Percentiles rank a stretch among this genome's conserved stretches.
Evolutionary conservation across 2,888 invertebrate genomes (phyloP).

Genomic region (Eremobia ochroleuca): DNA sequence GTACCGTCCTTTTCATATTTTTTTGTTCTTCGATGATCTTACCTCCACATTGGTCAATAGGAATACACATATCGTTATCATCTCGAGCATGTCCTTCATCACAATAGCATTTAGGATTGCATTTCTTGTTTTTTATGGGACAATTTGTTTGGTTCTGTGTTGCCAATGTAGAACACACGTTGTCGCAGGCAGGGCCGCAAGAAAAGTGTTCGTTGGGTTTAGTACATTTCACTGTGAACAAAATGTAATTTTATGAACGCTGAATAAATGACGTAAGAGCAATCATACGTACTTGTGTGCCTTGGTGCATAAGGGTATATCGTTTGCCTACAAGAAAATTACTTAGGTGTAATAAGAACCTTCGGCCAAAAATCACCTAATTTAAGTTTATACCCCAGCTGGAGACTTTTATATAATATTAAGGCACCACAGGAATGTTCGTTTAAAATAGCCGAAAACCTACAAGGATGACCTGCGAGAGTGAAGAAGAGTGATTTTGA

Average conservation of each 20-base stretch:
- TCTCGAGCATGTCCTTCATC: constrained; percentile 73
- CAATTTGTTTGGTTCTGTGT: constrained; percentile 71
- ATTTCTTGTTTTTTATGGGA: constrained; percentile 70
- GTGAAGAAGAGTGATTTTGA: not conserved
- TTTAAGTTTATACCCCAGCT: not conserved
- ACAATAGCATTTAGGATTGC: constrained; percentile 74
- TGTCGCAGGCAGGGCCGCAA: constrained; percentile 79
- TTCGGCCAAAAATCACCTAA: not conserved
- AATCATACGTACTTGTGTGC: not conserved
- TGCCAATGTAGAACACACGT: constrained; percentile 73
- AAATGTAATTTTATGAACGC: not conserved
- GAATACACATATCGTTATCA: constrained; percentile 67
- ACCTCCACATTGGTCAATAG: constrained; percentile 71
- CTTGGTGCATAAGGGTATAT: not conserved
- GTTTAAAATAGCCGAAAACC: not conserved
- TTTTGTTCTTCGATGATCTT: constrained; percentile 10
- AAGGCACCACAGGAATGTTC: not conserved
- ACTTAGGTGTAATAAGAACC: no score
- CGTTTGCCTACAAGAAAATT: not conserved
- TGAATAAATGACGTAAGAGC: not conserved
- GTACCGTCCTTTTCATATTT: not conserved
- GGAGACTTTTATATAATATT: not conserved
- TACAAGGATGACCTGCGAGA: not conserved
- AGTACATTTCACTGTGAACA: constrained; percentile 67
- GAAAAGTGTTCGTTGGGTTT: constrained; percentile 73